A percentile compares a stretch with the other conserved stretches of the same genome.
Conservation (phyloP, 2,113 vertebrate species). For the Malurus cyaneus region DNA sequence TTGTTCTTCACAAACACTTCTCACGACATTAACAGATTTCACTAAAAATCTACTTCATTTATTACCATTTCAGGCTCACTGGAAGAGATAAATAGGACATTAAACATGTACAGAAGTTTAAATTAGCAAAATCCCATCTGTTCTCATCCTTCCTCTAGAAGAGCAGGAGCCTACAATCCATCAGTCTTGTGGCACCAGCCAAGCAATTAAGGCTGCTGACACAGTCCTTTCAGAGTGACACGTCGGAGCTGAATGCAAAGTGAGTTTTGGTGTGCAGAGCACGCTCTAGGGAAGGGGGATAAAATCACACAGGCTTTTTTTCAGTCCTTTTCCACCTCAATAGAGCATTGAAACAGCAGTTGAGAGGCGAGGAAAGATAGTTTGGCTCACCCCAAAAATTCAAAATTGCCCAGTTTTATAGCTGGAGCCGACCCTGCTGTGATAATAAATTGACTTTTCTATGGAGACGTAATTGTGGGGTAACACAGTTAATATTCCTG, state of each 20-base stretch:
- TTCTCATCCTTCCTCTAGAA: slow-evolving; percentile 37
- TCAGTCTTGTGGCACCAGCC: slow-evolving; percentile 50
- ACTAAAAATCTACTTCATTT: slow-evolving; percentile 51
- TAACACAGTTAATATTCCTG: background rate
- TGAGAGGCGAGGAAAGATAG: background rate
- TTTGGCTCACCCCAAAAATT: background rate
- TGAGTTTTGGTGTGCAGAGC: background rate
- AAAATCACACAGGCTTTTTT: background rate
- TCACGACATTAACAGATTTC: slow-evolving; percentile 53
- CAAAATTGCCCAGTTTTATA: background rate
- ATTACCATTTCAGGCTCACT: slow-evolving; percentile 60
- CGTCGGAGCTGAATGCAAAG: slow-evolving; percentile 23
- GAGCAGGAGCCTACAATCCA: slow-evolving; percentile 28
- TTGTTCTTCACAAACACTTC: slow-evolving; percentile 51
- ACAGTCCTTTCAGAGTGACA: slow-evolving; percentile 27
- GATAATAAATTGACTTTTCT: background rate
- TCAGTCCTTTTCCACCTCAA: background rate
- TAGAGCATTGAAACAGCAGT: background rate
- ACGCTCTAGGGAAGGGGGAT: background rate
- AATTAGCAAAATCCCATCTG: slow-evolving; percentile 69
- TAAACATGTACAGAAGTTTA: slow-evolving; percentile 64
- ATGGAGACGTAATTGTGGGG: background rate
- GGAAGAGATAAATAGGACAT: slow-evolving; percentile 66
- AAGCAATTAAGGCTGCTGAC: slow-evolving; percentile 51
- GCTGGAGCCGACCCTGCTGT: background rate